Base-by-base conservation (phyloP, 2,797 vertebrate genomes). In the Rhabdophis nuchalis region DNA sequence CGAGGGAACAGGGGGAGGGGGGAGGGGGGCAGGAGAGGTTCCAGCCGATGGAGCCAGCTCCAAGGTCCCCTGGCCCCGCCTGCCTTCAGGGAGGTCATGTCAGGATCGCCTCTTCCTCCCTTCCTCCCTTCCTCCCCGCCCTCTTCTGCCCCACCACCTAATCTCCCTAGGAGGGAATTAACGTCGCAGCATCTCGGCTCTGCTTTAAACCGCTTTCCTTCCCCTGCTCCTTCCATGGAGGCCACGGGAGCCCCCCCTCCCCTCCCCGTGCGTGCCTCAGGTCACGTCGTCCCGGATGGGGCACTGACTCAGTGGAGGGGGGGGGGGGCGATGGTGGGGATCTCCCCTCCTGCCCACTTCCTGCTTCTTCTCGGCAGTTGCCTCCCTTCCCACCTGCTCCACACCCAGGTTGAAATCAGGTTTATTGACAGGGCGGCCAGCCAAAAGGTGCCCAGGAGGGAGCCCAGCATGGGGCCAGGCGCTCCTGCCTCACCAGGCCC, bases 241-340 rank as follows among this genome's bases (percentile, higher is more conserved):
- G 6, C 1, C 32, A 12, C 10, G 36, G 50, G 16, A 52, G 32
- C 50, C 50, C 27, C 57, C 0, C 0, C 20, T 50, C 0, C 2
- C 0, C 2, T 16, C 68, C 1, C 0, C 1, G 5, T 27, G 9
- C 56, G 88, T 93, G 89, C 68, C n/a, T 64, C 85, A 9, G 56
- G 64, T 92, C 93, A 93, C 86, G 91, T 93, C 90, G 46, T 50
- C 46, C 46, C 20, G 7, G 27, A 27, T 58, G 64, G 88, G 36
- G 54, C 12, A 23, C 68, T 23, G 68, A 23, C n/a, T 41, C 20
- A 36, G 77, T 18, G 58, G 5, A 13, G 4, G 14, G 5, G 1
- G 25, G 5, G 23, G 4, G 14, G 5, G 1, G 25, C 20, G 6
- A 3, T 13, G 53, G 53, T 54, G 53, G 20, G 32, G 3, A 29